Base-by-base conservation (phyloP, 2,888 invertebrate genomes). In the Spisula solida region DNA sequence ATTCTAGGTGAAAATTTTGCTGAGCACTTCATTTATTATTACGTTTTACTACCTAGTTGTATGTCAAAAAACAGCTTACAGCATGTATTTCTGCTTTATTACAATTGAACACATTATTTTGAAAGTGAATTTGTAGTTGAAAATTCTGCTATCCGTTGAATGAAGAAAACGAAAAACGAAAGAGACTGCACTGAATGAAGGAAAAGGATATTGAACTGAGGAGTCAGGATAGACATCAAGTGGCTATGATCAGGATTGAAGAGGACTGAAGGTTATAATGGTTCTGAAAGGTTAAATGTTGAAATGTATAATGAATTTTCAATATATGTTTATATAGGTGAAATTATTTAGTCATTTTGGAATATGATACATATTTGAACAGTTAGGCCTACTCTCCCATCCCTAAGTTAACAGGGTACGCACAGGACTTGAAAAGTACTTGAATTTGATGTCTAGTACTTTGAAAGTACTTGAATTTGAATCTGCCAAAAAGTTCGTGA, bases 71-170 rank as follows among this genome's bases (percentile, higher is more conserved):
- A n/a, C 25, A n/a, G 60, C 25, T 10, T 25, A 6, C 25, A 8
- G 60, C 60, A 66, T 66, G 60, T 25, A 66, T 25, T 66, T 12
- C 25, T 66, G 10, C 25, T 12, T 66, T 66, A 12, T 66, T 25
- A 20, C 1, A 18, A 66, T n/a, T 25, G 60, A 66, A 66, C 25
- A 66, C 60, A n/a, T 66, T 25, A 66, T 66, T 66, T 25, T 25
- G 25, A 25, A 66, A 60, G 60, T 12, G 60, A 66, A 66, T 25
- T 66, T 66, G n/a, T n/a, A n/a, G n/a, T 66, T 66, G 60, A 66
- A 66, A 66, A 4, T 66, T 66, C 60, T n/a, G 6, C 60, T 16
- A 51, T 51, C 51, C 12, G 16, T 51, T 2, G 60, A 66, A 66
- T 8, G 25, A 66, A 25, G 25, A 66, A 25, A 25, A 66, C n/a